phyloP scores from a whole-genome alignment of 2,888 invertebrate genomes.

The Octonoba sinensis region DNA sequence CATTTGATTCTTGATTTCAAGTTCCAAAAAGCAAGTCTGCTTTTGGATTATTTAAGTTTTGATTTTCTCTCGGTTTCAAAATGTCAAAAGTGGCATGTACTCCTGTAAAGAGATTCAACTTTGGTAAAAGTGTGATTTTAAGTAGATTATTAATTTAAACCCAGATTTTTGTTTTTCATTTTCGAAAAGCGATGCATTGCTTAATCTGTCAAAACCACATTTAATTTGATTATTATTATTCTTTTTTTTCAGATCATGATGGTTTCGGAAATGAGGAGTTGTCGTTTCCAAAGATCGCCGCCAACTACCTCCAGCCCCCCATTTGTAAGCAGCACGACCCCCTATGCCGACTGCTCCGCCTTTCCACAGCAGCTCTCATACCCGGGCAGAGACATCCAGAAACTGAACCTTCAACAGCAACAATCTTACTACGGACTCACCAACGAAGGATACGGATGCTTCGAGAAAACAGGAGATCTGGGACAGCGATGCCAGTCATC shows the following conservation, averaged over 20 bases:
- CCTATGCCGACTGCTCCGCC: slow-evolving; percentile 2
- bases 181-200: background rate
- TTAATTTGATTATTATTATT: background rate
- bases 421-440: background rate
- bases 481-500: slow-evolving; percentile 39
- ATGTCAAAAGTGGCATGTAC: too few relatives aligned
- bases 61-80: too few relatives aligned
- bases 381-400: background rate
- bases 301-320: slow-evolving; percentile 31
- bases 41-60: too few relatives aligned
- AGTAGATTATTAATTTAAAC: background rate
- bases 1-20: too few relatives aligned
- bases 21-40: too few relatives aligned
- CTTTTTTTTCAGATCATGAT: slow-evolving; percentile 23
- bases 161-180: background rate
- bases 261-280: slow-evolving; percentile 63
- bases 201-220: background rate
- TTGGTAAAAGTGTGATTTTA: background rate
- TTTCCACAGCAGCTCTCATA: slow-evolving; percentile 8
- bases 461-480: slow-evolving; percentile 21
- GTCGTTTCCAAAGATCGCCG: slow-evolving; percentile 49
- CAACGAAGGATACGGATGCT: slow-evolving; percentile 16
- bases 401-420: background rate
- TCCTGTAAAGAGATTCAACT: too few relatives aligned
- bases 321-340: slow-evolving; percentile 33